These are phyloP conservation scores for Kryphioiulus occultus DNA, from an alignment of 2,888 invertebrate species.

Conservation along the genomic window DNA sequence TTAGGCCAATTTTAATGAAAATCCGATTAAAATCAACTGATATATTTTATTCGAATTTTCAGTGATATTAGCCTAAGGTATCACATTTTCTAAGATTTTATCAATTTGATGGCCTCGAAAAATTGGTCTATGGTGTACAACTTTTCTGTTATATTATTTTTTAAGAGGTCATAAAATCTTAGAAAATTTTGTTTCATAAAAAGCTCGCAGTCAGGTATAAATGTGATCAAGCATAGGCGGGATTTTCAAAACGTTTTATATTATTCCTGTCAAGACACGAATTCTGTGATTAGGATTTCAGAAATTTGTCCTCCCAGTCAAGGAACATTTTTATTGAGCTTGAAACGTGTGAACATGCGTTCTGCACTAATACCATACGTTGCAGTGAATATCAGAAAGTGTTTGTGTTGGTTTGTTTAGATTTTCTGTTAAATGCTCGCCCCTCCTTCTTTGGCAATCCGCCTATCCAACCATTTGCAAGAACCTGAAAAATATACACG, in stretches of 20 bases:
- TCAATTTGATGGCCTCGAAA: too few relatives aligned
- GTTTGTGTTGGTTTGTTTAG: constrained; percentile 41
- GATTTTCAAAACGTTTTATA: not conserved
- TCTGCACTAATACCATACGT: not conserved
- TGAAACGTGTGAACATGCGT: not conserved
- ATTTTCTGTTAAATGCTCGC: constrained; percentile 39
- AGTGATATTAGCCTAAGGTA: too few relatives aligned
- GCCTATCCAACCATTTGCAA: constrained; percentile 42
- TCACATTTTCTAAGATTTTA: too few relatives aligned
- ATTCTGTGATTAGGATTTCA: not conserved
- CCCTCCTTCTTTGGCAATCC: constrained; percentile 8
- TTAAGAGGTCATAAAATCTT: too few relatives aligned
- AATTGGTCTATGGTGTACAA: too few relatives aligned
- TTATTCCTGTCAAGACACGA: not conserved
- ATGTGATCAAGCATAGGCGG: not conserved
- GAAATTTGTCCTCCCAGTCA: not conserved
- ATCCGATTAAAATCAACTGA: too few relatives aligned
- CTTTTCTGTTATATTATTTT: too few relatives aligned
- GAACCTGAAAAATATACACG: constrained; percentile 20
- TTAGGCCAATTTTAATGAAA: too few relatives aligned
- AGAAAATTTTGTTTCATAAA: not conserved
- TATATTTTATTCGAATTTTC: too few relatives aligned
- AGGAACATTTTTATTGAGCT: not conserved
- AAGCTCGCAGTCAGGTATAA: not conserved
- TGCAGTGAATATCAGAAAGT: not conserved